Conservation (phyloP, 2,113 vertebrate genomes). For the Scolopax mira region DNA sequence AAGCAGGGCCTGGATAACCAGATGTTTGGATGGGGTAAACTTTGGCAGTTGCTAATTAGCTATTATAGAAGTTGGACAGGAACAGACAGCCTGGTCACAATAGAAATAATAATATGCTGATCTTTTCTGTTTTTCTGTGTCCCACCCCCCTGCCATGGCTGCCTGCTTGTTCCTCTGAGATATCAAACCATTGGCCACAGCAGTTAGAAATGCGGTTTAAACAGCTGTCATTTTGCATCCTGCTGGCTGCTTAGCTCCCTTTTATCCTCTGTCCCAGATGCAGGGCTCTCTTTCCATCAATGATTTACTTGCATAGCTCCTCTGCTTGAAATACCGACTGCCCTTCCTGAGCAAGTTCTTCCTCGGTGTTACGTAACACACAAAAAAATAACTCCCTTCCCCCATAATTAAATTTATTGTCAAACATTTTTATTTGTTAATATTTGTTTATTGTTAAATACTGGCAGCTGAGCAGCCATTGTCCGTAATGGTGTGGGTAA, state of each 20-base stretch:
- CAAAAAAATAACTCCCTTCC: background rate
- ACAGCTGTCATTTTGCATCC: slow-evolving; percentile 37
- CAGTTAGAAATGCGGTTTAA: slow-evolving; percentile 12
- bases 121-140: background rate
- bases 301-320: background rate
- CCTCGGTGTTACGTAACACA: background rate
- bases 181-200: background rate
- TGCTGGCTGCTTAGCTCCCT: background rate
- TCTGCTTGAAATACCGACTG: background rate
- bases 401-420: background rate
- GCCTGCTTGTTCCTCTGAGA: slow-evolving; percentile 1
- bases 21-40: background rate
- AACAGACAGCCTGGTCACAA: background rate
- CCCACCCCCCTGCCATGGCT: background rate
- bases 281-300: background rate
- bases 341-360: background rate
- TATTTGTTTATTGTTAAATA: background rate
- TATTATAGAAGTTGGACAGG: background rate
- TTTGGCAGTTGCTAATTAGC: background rate
- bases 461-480: slow-evolving; percentile 41
- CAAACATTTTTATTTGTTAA: background rate
- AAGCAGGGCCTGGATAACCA: background rate
- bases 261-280: slow-evolving; percentile 25
- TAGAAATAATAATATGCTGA: slow-evolving; percentile 2
- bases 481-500: background rate